Evolutionary conservation across 2,888 invertebrate species (phyloP).

Genomic region (Dichetophora obliterata): DNA sequence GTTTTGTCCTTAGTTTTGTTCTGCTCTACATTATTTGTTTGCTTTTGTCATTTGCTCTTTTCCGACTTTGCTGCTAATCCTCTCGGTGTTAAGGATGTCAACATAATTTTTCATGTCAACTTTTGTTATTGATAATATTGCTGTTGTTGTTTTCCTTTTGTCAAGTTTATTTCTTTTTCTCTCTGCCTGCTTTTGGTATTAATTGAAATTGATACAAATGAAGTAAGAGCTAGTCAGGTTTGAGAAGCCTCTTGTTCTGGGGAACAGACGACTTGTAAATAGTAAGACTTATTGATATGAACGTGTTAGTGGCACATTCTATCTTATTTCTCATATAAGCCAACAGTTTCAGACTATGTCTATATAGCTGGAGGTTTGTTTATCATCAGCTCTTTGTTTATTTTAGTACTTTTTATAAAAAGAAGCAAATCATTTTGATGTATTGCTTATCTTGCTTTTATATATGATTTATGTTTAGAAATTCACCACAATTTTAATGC

Average conservation of each 20-base stretch:
- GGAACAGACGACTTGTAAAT: not conserved
- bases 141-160: not conserved
- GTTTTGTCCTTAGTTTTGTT: not conserved
- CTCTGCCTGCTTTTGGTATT: constrained; percentile 1
- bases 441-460: too few relatives aligned
- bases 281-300: too few relatives aligned
- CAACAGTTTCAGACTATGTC: too few relatives aligned
- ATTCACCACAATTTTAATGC: too few relatives aligned
- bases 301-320: too few relatives aligned
- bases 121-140: not conserved
- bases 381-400: too few relatives aligned
- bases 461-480: too few relatives aligned
- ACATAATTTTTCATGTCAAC: not conserved
- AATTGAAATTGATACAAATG: constrained; percentile 40
- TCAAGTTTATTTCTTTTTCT: not conserved
- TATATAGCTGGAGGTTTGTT: too few relatives aligned
- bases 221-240: constrained; percentile 22
- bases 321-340: too few relatives aligned
- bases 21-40: not conserved
- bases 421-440: too few relatives aligned
- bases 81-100: constrained; percentile 18
- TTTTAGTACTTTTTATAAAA: too few relatives aligned
- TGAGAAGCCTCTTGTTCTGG: not conserved
- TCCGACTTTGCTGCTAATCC: not conserved
- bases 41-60: not conserved